phyloP scores from a whole-genome alignment of 2,888 invertebrate genomes.

The Gymnosoma rotundatum region DNA sequence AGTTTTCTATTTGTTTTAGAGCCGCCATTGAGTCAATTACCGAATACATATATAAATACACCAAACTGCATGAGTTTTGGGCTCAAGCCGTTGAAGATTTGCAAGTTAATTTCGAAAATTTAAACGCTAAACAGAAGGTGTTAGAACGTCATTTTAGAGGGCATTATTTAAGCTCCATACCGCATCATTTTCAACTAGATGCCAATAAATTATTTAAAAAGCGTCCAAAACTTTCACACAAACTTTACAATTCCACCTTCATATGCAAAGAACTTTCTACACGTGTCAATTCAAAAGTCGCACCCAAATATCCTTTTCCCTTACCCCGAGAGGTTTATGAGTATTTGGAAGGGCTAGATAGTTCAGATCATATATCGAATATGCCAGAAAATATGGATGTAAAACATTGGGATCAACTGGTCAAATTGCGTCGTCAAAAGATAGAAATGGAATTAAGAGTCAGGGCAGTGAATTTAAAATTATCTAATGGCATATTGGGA shows the following conservation, averaged over 20 bases:
- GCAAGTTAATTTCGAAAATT: slow-evolving; percentile 74
- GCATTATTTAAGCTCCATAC: slow-evolving; percentile 85
- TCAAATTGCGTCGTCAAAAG: slow-evolving; percentile 86
- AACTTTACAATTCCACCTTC: slow-evolving; percentile 83
- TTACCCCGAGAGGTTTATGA: slow-evolving; percentile 78
- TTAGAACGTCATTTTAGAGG: slow-evolving; percentile 86
- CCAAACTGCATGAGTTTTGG: slow-evolving; percentile 74
- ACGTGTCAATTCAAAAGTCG: slow-evolving; percentile 74
- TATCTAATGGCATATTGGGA: slow-evolving; percentile 82
- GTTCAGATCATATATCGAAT: slow-evolving; percentile 79
- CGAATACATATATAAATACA: slow-evolving; percentile 73
- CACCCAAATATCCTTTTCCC: slow-evolving; percentile 74
- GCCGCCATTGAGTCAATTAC: slow-evolving; percentile 63
- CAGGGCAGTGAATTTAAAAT: slow-evolving; percentile 81
- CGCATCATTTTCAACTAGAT: slow-evolving; percentile 84
- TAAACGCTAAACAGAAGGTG: slow-evolving; percentile 75
- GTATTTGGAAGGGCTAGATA: slow-evolving; percentile 78
- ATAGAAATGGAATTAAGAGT: slow-evolving; percentile 88
- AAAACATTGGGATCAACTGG: slow-evolving; percentile 84
- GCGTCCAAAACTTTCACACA: slow-evolving; percentile 85
- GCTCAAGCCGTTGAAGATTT: slow-evolving; percentile 73
- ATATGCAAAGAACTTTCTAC: slow-evolving; percentile 83
- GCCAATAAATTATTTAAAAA: slow-evolving; percentile 86
- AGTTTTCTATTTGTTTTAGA: slow-evolving; percentile 34
- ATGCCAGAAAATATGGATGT: slow-evolving; percentile 85